Conservation (phyloP, 2,113 vertebrate genomes). For the Oncorhynchus keta region DNA sequence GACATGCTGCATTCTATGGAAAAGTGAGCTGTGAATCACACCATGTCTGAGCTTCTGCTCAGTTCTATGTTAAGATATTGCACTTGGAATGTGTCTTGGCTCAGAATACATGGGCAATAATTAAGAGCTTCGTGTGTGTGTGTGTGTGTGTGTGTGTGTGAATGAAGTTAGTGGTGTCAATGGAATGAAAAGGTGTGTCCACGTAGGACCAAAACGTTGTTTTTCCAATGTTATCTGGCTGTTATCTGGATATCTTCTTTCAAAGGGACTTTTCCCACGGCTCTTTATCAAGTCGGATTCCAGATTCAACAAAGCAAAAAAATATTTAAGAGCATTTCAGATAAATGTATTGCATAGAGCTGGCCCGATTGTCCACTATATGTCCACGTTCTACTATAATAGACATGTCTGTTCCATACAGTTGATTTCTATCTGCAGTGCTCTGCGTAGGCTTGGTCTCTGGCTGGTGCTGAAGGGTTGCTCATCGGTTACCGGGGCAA, state of each 20-base stretch:
- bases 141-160: neutral
- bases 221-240: too few species aligned
- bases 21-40: too few species aligned
- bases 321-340: neutral
- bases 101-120: neutral
- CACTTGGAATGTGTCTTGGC: neutral
- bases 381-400: neutral
- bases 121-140: neutral
- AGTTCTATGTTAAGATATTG: neutral
- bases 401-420: neutral
- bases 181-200: too few species aligned
- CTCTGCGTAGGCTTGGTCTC: constrained; percentile 11
- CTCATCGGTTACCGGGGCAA: constrained; percentile 60
- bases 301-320: neutral
- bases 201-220: too few species aligned
- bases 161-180: too few species aligned
- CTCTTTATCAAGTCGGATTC: neutral
- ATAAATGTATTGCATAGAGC: too few species aligned
- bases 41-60: neutral
- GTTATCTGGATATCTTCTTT: neutral
- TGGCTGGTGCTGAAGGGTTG: constrained; percentile 9
- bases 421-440: constrained; percentile 8
- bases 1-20: too few species aligned
- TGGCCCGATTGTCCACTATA: neutral
- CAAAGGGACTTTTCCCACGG: neutral